Evolutionary conservation across 2,888 invertebrate species (phyloP).

Genomic region (Seira sanloemensis): DNA sequence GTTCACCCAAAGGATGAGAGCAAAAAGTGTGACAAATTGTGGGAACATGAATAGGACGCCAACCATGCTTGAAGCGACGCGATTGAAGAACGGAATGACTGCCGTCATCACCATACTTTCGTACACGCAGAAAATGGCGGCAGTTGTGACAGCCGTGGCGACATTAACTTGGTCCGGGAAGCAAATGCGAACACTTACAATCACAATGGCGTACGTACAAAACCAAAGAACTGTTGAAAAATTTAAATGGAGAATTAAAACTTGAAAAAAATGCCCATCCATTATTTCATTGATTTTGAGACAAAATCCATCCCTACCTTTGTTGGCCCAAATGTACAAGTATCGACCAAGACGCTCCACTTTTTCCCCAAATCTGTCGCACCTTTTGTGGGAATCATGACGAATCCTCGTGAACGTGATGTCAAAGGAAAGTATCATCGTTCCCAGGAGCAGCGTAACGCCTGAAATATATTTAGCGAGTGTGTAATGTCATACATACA

Average conservation of each 20-base stretch:
- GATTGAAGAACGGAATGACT: constrained; percentile 34
- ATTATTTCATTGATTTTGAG: no score
- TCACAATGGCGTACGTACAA: constrained; percentile 57
- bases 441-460: constrained; percentile 43
- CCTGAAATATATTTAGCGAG: constrained; percentile 25
- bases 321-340: constrained; percentile 65
- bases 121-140: constrained; percentile 48
- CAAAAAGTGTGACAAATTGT: constrained; percentile 66
- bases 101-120: constrained; percentile 67
- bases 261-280: neutral
- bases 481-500: neutral
- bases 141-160: constrained; percentile 46
- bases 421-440: constrained; percentile 52
- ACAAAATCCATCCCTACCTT: constrained; percentile 61
- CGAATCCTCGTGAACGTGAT: constrained; percentile 69
- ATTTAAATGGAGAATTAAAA: neutral
- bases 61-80: constrained; percentile 28
- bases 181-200: constrained; percentile 60
- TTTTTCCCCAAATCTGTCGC: constrained; percentile 67
- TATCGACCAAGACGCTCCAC: constrained; percentile 57
- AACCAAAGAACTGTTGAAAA: constrained; percentile 70
- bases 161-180: constrained; percentile 34
- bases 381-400: constrained; percentile 60
- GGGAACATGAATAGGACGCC: constrained; percentile 69
- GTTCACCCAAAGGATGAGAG: constrained; percentile 71